These are phyloP conservation scores for Microplitis demolitor DNA, from an alignment of 1,140 invertebrate genomes.

Conservation along the genomic window DNA sequence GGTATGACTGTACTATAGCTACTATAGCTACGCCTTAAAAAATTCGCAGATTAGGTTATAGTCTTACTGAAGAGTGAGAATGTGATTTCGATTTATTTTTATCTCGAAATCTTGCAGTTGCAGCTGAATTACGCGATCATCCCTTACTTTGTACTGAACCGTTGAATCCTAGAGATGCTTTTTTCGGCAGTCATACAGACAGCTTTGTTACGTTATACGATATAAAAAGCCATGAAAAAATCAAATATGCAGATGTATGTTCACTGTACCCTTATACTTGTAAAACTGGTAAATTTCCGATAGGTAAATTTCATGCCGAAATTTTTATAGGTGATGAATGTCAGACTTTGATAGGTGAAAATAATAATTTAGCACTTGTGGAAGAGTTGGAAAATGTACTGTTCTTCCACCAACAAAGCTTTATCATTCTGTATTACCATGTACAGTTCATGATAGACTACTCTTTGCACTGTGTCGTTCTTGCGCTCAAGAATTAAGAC, in stretches of 20 bases:
- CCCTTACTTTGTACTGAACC: not conserved
- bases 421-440: constrained; percentile 32
- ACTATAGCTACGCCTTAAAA: not conserved
- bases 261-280: constrained; percentile 43
- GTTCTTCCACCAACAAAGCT: constrained; percentile 33
- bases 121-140: not conserved
- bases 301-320: constrained; percentile 48
- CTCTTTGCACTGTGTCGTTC: constrained; percentile 34
- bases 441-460: constrained; percentile 18
- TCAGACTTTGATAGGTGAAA: not conserved
- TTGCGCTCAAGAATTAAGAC: constrained; percentile 22
- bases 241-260: constrained; percentile 43
- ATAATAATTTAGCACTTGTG: constrained; percentile 8
- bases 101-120: not conserved
- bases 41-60: constrained; percentile 13
- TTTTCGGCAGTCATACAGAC: constrained; percentile 49
- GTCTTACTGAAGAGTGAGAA: constrained; percentile 17
- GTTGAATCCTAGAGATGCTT: constrained; percentile 35
- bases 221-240: constrained; percentile 35
- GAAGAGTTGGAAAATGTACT: constrained; percentile 34
- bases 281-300: constrained; percentile 42
- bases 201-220: constrained; percentile 40
- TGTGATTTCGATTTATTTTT: constrained; percentile 11
- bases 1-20: not conserved
- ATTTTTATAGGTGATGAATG: constrained; percentile 42